Conservation (phyloP, 2,888 invertebrate genomes). For the Pandemis heparana region DNA sequence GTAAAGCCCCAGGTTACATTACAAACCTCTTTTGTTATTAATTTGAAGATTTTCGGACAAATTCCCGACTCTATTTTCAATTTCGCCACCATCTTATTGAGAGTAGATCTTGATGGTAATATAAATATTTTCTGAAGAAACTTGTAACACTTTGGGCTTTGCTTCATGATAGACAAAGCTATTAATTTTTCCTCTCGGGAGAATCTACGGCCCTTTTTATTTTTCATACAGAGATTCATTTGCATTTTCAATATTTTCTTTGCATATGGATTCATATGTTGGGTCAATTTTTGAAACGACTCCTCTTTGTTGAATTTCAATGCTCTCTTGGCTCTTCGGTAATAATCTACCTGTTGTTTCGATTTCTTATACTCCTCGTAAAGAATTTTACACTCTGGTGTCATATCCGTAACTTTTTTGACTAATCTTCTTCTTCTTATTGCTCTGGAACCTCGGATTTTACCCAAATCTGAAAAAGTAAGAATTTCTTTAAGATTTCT, state of each 20-base stretch:
- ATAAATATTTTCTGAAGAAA: background rate
- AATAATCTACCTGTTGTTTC: constrained; percentile 20
- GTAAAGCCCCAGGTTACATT: no score
- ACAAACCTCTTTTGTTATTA: no score
- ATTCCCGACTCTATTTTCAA: no score
- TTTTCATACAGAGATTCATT: constrained; percentile 30
- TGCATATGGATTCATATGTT: constrained; percentile 28
- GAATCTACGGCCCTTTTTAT: constrained; percentile 31
- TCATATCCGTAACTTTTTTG: constrained; percentile 22
- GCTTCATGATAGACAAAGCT: background rate
- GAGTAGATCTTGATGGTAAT: background rate
- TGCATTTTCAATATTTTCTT: constrained; percentile 36
- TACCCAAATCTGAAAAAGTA: no score
- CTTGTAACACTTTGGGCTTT: background rate
- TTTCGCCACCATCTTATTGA: no score
- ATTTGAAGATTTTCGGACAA: no score
- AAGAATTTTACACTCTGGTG: background rate
- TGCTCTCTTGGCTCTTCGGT: constrained; percentile 20
- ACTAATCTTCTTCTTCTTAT: background rate
- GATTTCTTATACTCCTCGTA: constrained; percentile 31
- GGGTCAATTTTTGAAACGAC: constrained; percentile 22
- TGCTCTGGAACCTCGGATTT: no score
- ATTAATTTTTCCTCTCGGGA: constrained; percentile 3
- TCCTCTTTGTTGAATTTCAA: constrained; percentile 21
- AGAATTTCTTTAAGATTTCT: no score